Conservation (phyloP, 2,797 vertebrate genomes). For the Tangara arthus region DNA sequence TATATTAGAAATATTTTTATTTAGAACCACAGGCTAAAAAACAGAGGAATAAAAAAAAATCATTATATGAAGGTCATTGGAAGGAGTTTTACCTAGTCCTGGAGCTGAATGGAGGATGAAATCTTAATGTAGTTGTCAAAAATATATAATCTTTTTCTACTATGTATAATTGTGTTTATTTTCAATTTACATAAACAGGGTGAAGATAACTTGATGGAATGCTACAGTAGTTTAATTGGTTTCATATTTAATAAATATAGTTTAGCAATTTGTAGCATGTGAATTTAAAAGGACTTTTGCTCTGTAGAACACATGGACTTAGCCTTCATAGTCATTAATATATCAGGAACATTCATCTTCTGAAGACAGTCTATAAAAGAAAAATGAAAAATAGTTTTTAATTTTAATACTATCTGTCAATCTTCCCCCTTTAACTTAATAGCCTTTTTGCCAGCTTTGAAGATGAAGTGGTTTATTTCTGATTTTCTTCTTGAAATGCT, state of each 20-base stretch:
- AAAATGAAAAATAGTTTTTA: not conserved
- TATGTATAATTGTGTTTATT: not conserved
- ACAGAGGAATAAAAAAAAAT: not conserved
- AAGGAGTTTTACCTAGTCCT: not conserved
- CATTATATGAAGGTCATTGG: not conserved
- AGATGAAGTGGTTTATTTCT: not conserved
- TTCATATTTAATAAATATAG: not conserved
- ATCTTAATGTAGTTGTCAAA: not conserved
- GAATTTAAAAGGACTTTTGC: not conserved
- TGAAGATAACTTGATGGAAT: not conserved
- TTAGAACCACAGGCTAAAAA: not conserved
- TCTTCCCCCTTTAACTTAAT: not conserved
- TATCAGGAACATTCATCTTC: not conserved
- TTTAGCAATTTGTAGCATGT: not conserved
- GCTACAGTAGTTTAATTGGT: not conserved
- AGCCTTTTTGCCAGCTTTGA: not conserved
- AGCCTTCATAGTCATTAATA: not conserved
- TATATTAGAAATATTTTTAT: not conserved
- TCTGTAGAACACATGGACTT: not conserved
- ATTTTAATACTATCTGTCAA: not conserved
- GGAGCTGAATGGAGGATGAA: not conserved
- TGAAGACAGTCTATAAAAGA: not conserved
- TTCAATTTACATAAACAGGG: not conserved
- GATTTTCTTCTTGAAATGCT: not conserved
- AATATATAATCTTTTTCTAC: not conserved